Percentiles rank a stretch among this genome's conserved stretches.
These are phyloP conservation scores for Heliconius eleuchia DNA, from an alignment of 1,140 invertebrate genomes.

Conservation along the genomic window DNA sequence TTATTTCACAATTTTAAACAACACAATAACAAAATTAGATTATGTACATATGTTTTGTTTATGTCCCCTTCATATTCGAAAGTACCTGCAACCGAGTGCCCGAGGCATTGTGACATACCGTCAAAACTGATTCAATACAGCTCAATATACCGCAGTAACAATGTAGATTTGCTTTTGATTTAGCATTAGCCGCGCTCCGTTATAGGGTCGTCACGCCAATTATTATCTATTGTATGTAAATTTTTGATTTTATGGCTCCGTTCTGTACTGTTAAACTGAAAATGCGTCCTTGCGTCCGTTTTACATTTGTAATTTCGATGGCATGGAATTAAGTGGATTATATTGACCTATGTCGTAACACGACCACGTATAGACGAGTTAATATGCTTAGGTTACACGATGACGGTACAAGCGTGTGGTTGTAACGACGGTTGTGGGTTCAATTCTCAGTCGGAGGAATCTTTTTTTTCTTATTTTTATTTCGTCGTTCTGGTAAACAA, in stretches of 20 bases:
- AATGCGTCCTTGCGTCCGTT: constrained; percentile 11
- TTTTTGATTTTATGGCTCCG: constrained; percentile 19
- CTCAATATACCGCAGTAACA: constrained; percentile 12
- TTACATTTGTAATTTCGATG: constrained; percentile 22
- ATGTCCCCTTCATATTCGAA: constrained; percentile 20
- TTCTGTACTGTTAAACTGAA: constrained; percentile 22
- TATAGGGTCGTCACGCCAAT: constrained; percentile 38
- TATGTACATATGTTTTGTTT: not conserved
- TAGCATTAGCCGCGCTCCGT: constrained; percentile 19
- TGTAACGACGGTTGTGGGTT: too few species aligned
- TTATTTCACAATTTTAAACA: not conserved
- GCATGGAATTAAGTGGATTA: not conserved
- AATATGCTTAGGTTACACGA: too few species aligned
- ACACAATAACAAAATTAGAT: not conserved
- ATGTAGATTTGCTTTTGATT: constrained; percentile 32
- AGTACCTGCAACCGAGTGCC: constrained; percentile 20
- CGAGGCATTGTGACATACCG: constrained; percentile 32
- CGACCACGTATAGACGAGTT: not conserved
- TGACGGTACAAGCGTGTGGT: too few species aligned
- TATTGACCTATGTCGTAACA: constrained; percentile 1
- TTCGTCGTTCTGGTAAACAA: too few species aligned
- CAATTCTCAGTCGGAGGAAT: too few species aligned
- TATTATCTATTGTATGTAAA: constrained; percentile 43
- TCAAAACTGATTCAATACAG: constrained; percentile 34
- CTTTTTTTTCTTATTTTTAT: too few species aligned